phyloP scores from a whole-genome alignment of 2,888 invertebrate genomes.

The Caenorhabditis japonica region DNA sequence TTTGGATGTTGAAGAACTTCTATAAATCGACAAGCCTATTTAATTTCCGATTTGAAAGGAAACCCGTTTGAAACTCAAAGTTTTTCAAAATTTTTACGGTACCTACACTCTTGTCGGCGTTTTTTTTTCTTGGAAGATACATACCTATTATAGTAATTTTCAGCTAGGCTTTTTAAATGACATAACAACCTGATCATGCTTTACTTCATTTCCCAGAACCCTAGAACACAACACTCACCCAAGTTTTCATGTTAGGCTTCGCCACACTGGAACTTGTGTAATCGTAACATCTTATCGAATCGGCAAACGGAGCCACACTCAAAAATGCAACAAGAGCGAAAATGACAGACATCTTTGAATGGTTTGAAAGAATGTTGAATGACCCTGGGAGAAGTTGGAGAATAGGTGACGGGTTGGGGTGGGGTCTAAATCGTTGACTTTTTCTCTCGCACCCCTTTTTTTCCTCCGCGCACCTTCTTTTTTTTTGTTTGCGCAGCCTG shows the following conservation, averaged over 20 bases:
- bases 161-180: too few relatives aligned
- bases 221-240: slow-evolving; percentile 44
- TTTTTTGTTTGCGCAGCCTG: slow-evolving; percentile 51
- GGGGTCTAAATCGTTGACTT: too few relatives aligned
- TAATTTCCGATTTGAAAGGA: too few relatives aligned
- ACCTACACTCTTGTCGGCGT: too few relatives aligned
- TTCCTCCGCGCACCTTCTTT: not conserved
- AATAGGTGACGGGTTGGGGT: slow-evolving; percentile 13
- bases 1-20: too few relatives aligned
- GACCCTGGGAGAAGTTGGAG: slow-evolving; percentile 15
- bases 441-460: slow-evolving; percentile 12
- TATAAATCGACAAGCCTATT: too few relatives aligned
- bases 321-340: slow-evolving; percentile 32
- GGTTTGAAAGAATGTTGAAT: slow-evolving; percentile 7
- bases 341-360: slow-evolving; percentile 6
- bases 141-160: too few relatives aligned
- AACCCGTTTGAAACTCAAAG: too few relatives aligned
- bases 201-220: too few relatives aligned
- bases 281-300: slow-evolving; percentile 59
- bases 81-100: too few relatives aligned
- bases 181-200: too few relatives aligned
- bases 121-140: too few relatives aligned
- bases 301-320: slow-evolving; percentile 42
- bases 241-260: slow-evolving; percentile 46
- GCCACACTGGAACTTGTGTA: slow-evolving; percentile 51